Base-by-base conservation (phyloP, 1,140 invertebrate genomes). In the Lethocerus indicus region DNA sequence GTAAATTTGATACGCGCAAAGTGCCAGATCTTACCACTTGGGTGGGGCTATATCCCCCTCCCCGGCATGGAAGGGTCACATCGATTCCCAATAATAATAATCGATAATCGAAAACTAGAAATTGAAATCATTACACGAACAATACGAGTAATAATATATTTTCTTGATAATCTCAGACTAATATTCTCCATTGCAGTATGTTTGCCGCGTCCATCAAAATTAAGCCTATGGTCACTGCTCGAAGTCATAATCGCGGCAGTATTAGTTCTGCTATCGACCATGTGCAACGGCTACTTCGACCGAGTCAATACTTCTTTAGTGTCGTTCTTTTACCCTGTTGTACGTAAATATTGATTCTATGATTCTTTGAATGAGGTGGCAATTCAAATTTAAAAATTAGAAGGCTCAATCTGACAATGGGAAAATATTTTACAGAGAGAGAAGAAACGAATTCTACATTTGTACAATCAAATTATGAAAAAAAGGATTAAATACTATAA, bases 381-480 rank as follows among this genome's bases (percentile, higher is more conserved):
- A 42, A 18, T 21, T 42, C 23, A 21, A 7, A 24, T 12, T 5
- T 7, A 42, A 12, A 3, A 24, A 21, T n/a, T 44, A 16, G 21
- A 13, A 28, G 4, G 1, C 5, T 12, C 21, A 27, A 2, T 27
- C 13, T 12, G n/a, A 36, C 37, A 25, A 28, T 36, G 6, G 6
- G 26, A 25, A 9, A 0, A 14, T 47, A 28, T 54, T 26, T 53
- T 50, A 3, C 46, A 58, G 45, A 45, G 75, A 0, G 79, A 85
- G 57, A 83, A 82, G 54, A 68, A 72, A 40, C 67, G 81, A 2
- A 67, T 81, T 1, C 57, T 83, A 0, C 77, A 74, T 56, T 64
- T 84, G 0, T 84, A 84, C 59, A 83, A 82, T 56, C 71, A 75
- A 55, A 73, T 73, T 0, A 60, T 81, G 14, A 71, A 76, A 50